Conservation (phyloP, 2,888 invertebrate species). For the Drosophila paracracens region DNA sequence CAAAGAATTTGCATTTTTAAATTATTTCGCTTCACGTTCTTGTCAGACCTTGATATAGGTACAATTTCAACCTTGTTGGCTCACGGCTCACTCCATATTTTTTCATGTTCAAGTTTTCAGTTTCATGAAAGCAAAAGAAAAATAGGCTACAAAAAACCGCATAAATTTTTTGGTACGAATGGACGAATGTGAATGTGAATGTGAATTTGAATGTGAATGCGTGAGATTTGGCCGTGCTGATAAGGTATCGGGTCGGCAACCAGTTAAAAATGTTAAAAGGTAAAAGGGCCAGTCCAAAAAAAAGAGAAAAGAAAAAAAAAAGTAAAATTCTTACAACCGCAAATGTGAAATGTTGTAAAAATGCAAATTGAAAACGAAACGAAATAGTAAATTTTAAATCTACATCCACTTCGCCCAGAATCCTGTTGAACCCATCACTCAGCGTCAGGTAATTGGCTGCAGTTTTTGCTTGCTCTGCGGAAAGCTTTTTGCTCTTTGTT, state of each 20-base stretch:
- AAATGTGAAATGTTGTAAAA: conserved; percentile 64
- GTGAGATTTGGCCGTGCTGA: conserved; percentile 72
- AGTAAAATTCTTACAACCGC: neutral
- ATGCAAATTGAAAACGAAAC: conserved; percentile 73
- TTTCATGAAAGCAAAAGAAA: conserved; percentile 24
- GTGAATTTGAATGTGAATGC: conserved; percentile 64
- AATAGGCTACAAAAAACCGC: conserved; percentile 51
- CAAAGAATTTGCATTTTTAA: conserved; percentile 74
- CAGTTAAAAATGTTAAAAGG: conserved; percentile 47
- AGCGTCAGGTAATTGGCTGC: conserved; percentile 23
- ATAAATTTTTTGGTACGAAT: conserved; percentile 68
- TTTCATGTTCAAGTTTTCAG: conserved; percentile 42
- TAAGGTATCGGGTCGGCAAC: conserved; percentile 54
- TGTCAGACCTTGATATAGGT: conserved; percentile 78
- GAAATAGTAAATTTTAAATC: conserved; percentile 71
- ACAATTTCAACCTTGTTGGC: conserved; percentile 51
- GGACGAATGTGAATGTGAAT: conserved; percentile 54
- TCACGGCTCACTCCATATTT: conserved; percentile 21
- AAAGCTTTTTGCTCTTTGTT: neutral
- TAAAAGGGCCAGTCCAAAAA: conserved; percentile 30
- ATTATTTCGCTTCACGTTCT: conserved; percentile 79
- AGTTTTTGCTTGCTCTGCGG: conserved; percentile 24
- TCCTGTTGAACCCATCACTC: neutral
- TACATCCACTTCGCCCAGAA: neutral
- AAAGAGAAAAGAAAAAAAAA: neutral